Evolutionary conservation across 2,797 vertebrate genomes (phyloP).

Genomic region (Tapirus indicus): DNA sequence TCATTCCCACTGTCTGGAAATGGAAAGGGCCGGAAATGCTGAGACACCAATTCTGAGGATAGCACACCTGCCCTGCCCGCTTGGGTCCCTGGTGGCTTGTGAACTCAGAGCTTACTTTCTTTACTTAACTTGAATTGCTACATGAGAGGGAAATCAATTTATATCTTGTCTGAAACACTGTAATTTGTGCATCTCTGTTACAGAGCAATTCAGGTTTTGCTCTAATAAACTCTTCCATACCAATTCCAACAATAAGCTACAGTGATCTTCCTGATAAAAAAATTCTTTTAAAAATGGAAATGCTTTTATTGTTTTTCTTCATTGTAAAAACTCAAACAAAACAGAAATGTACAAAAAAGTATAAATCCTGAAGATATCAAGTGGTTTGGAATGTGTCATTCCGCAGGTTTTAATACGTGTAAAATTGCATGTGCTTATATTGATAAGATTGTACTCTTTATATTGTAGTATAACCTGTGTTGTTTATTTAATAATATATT

Average conservation of each 20-base stretch:
- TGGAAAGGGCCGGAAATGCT: not conserved
- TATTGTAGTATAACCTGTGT: not conserved
- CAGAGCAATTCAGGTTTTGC: not conserved
- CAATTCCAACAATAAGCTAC: not conserved
- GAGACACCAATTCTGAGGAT: not conserved
- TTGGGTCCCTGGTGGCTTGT: not conserved
- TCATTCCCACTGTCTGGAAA: not conserved
- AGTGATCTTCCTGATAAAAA: not conserved
- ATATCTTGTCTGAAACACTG: not conserved
- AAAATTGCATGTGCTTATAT: not conserved
- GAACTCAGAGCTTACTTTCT: not conserved
- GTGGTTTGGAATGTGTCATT: constrained; percentile 29
- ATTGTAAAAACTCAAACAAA: constrained; percentile 35
- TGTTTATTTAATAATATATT: not conserved
- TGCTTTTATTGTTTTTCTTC: not conserved
- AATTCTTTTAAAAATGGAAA: not conserved
- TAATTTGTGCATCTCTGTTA: not conserved
- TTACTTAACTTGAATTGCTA: not conserved
- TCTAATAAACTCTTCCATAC: not conserved
- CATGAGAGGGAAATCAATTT: not conserved
- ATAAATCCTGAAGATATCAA: not conserved
- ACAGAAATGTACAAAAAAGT: not conserved
- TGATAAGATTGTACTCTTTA: not conserved
- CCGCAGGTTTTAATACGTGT: not conserved
- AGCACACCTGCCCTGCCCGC: not conserved